These are phyloP conservation scores for Alauda arvensis DNA, from an alignment of 2,797 vertebrate species.

Conservation along the genomic window DNA sequence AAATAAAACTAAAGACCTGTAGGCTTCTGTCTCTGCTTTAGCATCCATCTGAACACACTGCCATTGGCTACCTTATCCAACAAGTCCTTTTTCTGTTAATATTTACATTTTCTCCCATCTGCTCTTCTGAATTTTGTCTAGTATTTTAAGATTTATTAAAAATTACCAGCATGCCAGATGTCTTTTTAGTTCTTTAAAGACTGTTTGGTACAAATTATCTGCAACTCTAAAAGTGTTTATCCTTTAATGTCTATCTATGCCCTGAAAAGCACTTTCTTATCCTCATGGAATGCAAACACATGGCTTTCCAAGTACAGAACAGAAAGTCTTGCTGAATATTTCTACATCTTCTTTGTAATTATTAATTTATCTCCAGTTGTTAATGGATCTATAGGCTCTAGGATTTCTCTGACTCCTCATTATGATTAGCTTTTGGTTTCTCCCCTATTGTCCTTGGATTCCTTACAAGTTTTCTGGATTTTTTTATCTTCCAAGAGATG, in stretches of 20 bases:
- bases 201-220: conserved; percentile 24
- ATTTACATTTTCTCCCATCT: not conserved
- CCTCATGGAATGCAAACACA: conserved; percentile 26
- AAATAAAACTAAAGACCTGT: not conserved
- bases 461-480: not conserved
- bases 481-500: not conserved
- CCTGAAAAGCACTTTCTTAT: conserved; percentile 29
- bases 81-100: not conserved
- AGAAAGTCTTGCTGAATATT: not conserved
- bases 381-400: not conserved
- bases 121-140: not conserved
- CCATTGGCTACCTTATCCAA: not conserved
- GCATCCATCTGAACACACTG: not conserved
- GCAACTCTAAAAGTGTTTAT: not conserved
- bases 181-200: conserved; percentile 15
- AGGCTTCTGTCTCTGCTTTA: not conserved
- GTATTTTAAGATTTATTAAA: conserved; percentile 8
- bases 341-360: not conserved
- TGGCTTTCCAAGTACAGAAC: not conserved
- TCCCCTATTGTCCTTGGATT: not conserved
- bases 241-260: not conserved
- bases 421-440: not conserved
- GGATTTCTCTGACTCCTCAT: conserved; percentile 2
- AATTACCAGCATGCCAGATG: not conserved
- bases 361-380: not conserved